Conservation (phyloP, 2,797 vertebrate species). For the Melanotaenia maccullochi region DNA sequence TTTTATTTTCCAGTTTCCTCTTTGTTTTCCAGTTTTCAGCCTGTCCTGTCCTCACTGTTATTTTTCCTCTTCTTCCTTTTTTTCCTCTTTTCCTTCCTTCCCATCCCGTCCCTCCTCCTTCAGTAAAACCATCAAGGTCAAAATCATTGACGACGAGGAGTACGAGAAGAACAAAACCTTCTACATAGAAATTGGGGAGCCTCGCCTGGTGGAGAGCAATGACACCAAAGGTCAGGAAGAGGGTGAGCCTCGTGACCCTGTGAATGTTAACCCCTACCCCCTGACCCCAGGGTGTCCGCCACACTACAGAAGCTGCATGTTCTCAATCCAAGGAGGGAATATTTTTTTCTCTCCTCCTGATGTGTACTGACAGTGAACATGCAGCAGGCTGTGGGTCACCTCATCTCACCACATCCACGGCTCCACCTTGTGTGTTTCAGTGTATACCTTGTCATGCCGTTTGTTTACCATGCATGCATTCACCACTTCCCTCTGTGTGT, state of each 20-base stretch:
- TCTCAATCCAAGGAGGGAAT: constrained; percentile 26
- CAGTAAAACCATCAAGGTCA: constrained; percentile 99
- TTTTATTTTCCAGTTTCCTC: constrained; percentile 43
- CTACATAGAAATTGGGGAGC: constrained; percentile 97
- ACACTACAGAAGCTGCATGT: constrained; percentile 52
- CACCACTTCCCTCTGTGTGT: constrained; percentile 40
- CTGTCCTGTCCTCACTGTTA: constrained; percentile 81
- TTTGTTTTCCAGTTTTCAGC: constrained; percentile 49
- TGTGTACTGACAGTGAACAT: constrained; percentile 56
- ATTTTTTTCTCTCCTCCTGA: constrained; percentile 26
- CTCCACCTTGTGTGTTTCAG: constrained; percentile 41
- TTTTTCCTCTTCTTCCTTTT: constrained; percentile 83
- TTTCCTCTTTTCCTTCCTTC: constrained; percentile 79
- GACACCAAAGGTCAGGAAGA: constrained; percentile 98
- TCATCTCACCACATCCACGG: constrained; percentile 64
- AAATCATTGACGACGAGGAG: constrained; percentile 99
- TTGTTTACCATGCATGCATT: constrained; percentile 76
- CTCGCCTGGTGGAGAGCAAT: constrained; percentile 95
- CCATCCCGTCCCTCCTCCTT: constrained; percentile 80
- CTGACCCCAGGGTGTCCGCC: constrained; percentile 28
- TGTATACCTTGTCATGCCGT: constrained; percentile 52
- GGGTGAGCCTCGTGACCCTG: constrained; percentile 59
- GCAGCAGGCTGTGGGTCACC: constrained; percentile 61
- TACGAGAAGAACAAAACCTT: constrained; percentile 99
- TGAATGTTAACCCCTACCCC: constrained; percentile 30